Percentiles rank a stretch among this genome's conserved stretches.
Evolutionary conservation across 2,797 vertebrate species (phyloP).

Genomic region (Etheostoma nigrum): DNA sequence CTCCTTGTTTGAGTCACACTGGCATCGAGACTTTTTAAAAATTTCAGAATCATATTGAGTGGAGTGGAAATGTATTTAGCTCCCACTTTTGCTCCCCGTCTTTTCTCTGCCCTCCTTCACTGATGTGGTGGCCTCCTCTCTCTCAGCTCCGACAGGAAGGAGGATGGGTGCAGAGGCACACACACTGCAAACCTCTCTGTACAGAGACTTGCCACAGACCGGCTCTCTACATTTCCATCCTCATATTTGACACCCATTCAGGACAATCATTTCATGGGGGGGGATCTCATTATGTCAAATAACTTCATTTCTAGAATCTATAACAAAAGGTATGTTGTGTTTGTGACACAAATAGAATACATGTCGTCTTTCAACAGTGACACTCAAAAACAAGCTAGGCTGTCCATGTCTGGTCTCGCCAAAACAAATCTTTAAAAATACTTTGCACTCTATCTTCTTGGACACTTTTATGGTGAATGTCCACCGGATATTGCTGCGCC

Average conservation of each 20-base stretch:
- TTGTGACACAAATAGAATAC: neutral
- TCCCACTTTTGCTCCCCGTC: neutral
- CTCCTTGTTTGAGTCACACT: slow-evolving; percentile 52
- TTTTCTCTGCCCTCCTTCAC: slow-evolving; percentile 14
- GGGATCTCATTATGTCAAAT: slow-evolving; percentile 32
- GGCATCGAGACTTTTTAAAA: slow-evolving; percentile 15
- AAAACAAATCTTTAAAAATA: neutral
- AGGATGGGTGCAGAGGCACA: slow-evolving; percentile 10
- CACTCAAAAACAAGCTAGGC: neutral
- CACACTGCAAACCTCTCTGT: neutral
- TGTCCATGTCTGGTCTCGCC: neutral
- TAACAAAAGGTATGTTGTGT: neutral
- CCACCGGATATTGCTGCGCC: neutral
- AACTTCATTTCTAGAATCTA: neutral
- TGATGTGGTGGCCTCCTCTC: slow-evolving; percentile 55
- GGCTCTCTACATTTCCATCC: slow-evolving; percentile 34
- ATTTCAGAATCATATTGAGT: slow-evolving; percentile 18
- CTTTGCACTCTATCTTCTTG: neutral
- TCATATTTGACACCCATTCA: slow-evolving; percentile 1
- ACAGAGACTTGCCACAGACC: slow-evolving; percentile 3
- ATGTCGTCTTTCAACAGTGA: neutral
- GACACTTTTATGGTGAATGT: neutral
- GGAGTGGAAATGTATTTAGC: slow-evolving; percentile 25
- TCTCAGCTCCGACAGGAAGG: slow-evolving; percentile 22
- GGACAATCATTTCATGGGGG: slow-evolving; percentile 27